These are phyloP conservation scores for Hylaeus volcanicus DNA, from an alignment of 1,140 invertebrate genomes.

Conservation along the genomic window DNA sequence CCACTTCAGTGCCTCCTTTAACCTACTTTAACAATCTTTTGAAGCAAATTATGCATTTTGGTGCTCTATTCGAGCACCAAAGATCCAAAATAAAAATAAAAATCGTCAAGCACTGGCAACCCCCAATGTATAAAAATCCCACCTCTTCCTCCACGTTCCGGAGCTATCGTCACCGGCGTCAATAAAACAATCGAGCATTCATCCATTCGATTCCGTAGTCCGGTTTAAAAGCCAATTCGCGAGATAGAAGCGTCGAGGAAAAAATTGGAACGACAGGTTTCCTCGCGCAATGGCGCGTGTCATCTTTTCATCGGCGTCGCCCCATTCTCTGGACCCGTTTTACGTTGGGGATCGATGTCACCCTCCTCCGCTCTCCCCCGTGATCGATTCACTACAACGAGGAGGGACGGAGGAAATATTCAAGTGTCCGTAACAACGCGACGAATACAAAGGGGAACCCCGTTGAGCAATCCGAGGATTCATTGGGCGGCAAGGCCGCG, in stretches of 20 bases:
- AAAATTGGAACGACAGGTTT: not conserved
- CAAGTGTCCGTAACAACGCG: slow-evolving; percentile 5
- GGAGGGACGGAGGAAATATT: not conserved
- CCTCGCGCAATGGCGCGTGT: not conserved
- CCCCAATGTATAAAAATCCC: no score
- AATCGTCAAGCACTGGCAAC: not conserved
- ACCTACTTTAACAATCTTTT: no score
- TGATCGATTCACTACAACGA: not conserved
- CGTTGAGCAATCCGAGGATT: not conserved
- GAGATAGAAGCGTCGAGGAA: no score
- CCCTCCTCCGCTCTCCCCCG: no score
- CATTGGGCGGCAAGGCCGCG: not conserved
- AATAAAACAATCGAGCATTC: not conserved
- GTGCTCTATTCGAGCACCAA: no score
- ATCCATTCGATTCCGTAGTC: no score
- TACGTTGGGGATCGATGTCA: not conserved
- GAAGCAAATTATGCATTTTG: no score
- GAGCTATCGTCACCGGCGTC: no score
- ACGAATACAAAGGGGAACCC: not conserved
- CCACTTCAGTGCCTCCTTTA: no score
- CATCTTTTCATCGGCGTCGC: not conserved
- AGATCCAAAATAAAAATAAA: not conserved
- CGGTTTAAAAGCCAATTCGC: no score
- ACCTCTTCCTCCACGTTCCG: no score
- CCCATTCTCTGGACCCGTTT: not conserved